A percentile compares a stretch with the other conserved stretches of the same genome.
Evolutionary conservation across 2,113 vertebrate species (phyloP).

Genomic region (Beaufortia kweichowensis): DNA sequence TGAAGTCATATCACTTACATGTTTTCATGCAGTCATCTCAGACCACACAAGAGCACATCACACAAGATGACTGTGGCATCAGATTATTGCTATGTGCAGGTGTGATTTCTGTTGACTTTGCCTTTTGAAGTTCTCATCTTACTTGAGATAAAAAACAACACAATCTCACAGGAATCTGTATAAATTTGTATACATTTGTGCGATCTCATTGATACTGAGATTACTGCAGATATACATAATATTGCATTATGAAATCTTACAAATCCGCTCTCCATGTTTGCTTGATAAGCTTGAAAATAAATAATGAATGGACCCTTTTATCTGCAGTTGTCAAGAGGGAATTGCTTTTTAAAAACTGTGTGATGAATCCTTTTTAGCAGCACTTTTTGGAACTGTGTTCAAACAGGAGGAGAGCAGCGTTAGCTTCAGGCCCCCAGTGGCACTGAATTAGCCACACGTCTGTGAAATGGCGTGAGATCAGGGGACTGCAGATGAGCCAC

Average conservation of each 20-base stretch:
- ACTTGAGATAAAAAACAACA: neutral
- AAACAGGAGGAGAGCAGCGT: slow-evolving; percentile 52
- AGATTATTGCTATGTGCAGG: neutral
- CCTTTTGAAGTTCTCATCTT: neutral
- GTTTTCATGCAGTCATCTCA: neutral
- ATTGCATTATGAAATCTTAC: too few relatives aligned
- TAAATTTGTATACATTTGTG: too few relatives aligned
- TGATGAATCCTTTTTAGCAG: slow-evolving; percentile 41
- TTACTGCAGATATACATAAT: neutral
- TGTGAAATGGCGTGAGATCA: slow-evolving; percentile 62
- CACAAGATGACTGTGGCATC: neutral
- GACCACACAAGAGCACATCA: neutral
- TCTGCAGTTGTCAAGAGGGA: neutral
- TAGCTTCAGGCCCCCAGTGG: slow-evolving; percentile 46
- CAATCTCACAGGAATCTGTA: neutral
- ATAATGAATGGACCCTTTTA: too few relatives aligned
- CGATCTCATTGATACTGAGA: too few relatives aligned
- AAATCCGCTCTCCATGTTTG: too few relatives aligned
- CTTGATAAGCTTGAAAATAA: too few relatives aligned
- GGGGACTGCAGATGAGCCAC: slow-evolving; percentile 25
- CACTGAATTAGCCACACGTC: slow-evolving; percentile 59
- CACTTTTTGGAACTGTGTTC: slow-evolving; percentile 64
- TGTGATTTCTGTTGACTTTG: neutral
- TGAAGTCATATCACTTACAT: neutral
- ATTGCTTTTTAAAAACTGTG: neutral